Percentiles rank a stretch among this genome's conserved stretches.
phyloP scores from a whole-genome alignment of 2,888 invertebrate genomes.

The Conchocele bisecta region DNA sequence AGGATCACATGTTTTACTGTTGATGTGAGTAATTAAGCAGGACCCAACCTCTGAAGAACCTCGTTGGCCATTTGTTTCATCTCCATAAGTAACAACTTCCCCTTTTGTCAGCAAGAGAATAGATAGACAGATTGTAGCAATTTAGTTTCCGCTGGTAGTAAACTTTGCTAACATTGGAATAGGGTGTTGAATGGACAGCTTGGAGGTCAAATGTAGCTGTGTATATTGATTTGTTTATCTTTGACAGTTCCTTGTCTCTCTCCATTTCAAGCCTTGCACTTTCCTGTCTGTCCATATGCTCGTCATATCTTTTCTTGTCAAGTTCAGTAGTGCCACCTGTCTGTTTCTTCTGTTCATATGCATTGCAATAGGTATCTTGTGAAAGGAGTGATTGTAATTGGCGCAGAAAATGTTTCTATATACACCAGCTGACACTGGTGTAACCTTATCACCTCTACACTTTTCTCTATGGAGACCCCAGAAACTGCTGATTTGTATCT shows the following conservation, averaged over 20 bases:
- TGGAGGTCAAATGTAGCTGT: slow-evolving; percentile 33
- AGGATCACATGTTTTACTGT: slow-evolving; percentile 16
- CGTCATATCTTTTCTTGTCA: background rate
- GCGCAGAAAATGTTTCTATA: slow-evolving; percentile 44
- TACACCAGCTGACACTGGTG: slow-evolving; percentile 32
- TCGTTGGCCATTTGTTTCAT: slow-evolving; percentile 28
- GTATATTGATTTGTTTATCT: slow-evolving; percentile 7
- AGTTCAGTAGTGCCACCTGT: background rate
- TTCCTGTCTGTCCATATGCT: slow-evolving; percentile 15
- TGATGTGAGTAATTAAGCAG: slow-evolving; percentile 16
- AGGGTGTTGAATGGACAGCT: slow-evolving; percentile 26
- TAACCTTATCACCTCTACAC: slow-evolving; percentile 14
- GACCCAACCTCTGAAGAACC: slow-evolving; percentile 31
- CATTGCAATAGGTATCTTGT: slow-evolving; percentile 25
- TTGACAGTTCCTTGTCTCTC: slow-evolving; percentile 10
- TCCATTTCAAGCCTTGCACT: slow-evolving; percentile 16
- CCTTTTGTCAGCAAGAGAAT: slow-evolving; percentile 16
- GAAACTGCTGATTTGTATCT: slow-evolving; percentile 4
- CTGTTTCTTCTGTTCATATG: slow-evolving; percentile 12
- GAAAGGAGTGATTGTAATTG: slow-evolving; percentile 48
- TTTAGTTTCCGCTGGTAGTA: slow-evolving; percentile 37
- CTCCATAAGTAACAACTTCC: slow-evolving; percentile 25
- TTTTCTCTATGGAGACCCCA: slow-evolving; percentile 16
- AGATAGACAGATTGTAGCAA: slow-evolving; percentile 34
- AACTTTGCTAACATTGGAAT: slow-evolving; percentile 23